phyloP scores from a whole-genome alignment of 1,140 invertebrate species.

The Rhizoglyphus robini region DNA sequence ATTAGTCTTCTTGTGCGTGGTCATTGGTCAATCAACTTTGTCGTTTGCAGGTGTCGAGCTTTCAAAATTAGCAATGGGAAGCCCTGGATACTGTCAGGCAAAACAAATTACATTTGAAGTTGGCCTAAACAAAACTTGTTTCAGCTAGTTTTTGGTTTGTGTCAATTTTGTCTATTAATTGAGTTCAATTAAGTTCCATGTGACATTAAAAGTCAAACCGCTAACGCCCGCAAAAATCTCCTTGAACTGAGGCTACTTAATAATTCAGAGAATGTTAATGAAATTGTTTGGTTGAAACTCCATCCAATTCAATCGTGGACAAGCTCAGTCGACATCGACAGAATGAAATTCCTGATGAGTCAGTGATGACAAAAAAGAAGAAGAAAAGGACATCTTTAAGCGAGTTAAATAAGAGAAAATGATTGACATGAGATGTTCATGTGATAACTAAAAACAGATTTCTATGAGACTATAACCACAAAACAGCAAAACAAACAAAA shows the following conservation, averaged over 20 bases:
- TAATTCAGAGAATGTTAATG: neutral
- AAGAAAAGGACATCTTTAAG: neutral
- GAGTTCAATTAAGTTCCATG: neutral
- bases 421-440: conserved; percentile 6
- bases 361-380: neutral
- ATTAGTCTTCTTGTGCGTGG: too few relatives aligned
- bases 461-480: too few relatives aligned
- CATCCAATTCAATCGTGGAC: neutral
- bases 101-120: too few relatives aligned
- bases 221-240: neutral
- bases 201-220: neutral
- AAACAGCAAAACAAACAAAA: too few relatives aligned
- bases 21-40: too few relatives aligned
- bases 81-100: too few relatives aligned
- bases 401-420: neutral
- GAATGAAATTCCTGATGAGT: neutral
- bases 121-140: too few relatives aligned
- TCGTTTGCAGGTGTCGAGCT: too few relatives aligned
- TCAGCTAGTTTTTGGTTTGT: too few relatives aligned
- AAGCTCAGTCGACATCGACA: neutral
- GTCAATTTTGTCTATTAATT: too few relatives aligned
- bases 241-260: neutral
- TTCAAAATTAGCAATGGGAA: too few relatives aligned
- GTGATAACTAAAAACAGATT: too few relatives aligned
- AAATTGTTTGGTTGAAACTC: neutral